A percentile compares a stretch with the other conserved stretches of the same genome.
phyloP scores from a whole-genome alignment of 2,888 invertebrate genomes.

The Platerodrilus igneus region DNA sequence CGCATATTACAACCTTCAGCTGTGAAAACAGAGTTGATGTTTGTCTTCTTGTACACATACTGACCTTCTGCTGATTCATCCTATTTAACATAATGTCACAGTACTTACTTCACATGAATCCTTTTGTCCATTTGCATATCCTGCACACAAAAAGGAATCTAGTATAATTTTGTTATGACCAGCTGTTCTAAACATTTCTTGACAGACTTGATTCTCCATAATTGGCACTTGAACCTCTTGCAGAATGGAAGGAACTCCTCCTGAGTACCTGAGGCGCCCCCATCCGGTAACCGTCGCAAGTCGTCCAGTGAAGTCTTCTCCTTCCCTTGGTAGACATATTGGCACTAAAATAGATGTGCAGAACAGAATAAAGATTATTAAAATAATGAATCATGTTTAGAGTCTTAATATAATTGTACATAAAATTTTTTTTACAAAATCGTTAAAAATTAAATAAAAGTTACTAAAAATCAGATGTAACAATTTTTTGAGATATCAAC shows the following conservation, averaged over 20 bases:
- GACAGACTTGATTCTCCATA: conserved; percentile 86
- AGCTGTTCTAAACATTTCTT: conserved; percentile 89
- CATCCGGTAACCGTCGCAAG: conserved; percentile 90
- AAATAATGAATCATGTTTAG: too few relatives aligned
- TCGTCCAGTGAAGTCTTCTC: conserved; percentile 76
- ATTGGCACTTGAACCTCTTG: conserved; percentile 92
- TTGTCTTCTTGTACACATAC: too few relatives aligned
- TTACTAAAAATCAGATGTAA: too few relatives aligned
- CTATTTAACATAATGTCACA: too few relatives aligned
- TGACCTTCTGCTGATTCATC: too few relatives aligned
- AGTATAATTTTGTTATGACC: conserved; percentile 84
- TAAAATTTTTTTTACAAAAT: too few relatives aligned
- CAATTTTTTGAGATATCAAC: too few relatives aligned
- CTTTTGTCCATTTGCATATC: conserved; percentile 86
- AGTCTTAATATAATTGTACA: too few relatives aligned
- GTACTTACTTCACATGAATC: conserved; percentile 88
- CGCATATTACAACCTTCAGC: too few relatives aligned
- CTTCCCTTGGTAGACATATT: conserved; percentile 81
- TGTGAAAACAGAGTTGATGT: too few relatives aligned
- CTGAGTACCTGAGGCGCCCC: conserved; percentile 87
- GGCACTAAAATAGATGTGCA: conserved; percentile 72
- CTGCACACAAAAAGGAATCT: conserved; percentile 85
- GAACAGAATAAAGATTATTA: conserved; percentile 5
- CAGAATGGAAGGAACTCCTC: conserved; percentile 82
- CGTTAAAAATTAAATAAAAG: too few relatives aligned